Conservation (phyloP, 2,797 vertebrate genomes). For the Anomalospiza imberbis region DNA sequence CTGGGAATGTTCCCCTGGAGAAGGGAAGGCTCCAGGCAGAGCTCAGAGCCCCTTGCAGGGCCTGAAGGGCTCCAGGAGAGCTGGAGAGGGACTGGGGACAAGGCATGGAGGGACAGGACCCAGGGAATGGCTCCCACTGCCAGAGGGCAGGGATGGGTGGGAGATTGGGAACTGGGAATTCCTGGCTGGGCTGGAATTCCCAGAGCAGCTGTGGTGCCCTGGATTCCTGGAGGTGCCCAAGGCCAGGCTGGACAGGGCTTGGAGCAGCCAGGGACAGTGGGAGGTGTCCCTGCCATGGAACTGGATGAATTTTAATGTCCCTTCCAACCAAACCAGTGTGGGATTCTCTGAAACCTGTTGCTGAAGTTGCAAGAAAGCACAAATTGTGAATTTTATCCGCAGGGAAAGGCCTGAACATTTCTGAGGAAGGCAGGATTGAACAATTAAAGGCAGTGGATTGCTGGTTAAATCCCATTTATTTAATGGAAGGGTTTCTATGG, state of each 20-base stretch:
- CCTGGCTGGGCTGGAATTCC: background rate
- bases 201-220: background rate
- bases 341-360: background rate
- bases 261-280: rapidly evolving
- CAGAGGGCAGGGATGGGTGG: background rate
- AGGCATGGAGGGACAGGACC: background rate
- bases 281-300: rapidly evolving
- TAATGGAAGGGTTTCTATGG: background rate
- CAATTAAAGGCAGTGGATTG: background rate
- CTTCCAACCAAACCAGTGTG: background rate
- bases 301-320: background rate
- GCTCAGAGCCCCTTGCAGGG: background rate
- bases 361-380: background rate
- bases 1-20: background rate
- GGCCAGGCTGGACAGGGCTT: background rate
- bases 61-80: background rate
- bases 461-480: background rate
- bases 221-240: background rate
- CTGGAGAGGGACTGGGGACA: background rate
- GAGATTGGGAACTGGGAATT: background rate
- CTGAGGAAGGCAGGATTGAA: background rate
- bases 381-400: background rate
- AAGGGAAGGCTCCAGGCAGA: rapidly evolving
- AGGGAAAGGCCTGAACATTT: background rate
- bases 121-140: background rate